Evolutionary conservation across 1,140 invertebrate genomes (phyloP), one percentile per base, ranked within the genome.

Genomic region (Scylla paramamosain): DNA sequence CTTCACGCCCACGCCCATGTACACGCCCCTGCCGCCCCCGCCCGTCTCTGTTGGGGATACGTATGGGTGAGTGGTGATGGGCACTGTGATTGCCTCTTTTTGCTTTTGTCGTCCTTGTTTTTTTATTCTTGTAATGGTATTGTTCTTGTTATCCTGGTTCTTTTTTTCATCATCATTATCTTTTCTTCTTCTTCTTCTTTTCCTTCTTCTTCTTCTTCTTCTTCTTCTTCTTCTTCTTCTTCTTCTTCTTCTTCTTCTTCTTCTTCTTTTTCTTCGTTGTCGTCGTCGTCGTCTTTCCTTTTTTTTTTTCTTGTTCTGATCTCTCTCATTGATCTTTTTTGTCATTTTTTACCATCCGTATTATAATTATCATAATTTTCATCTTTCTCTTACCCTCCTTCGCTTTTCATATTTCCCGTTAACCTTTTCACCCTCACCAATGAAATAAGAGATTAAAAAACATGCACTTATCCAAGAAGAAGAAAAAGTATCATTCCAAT

Each of bases 1-100:
- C 45, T 95, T 92, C 94, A 88, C 94, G 83, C 84, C 94, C 82
- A 88, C 94, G 52, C 94, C 94, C 90, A 95, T 94, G 95, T 95
- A 96, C 83, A 95, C 94, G 59, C 96, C 92, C 16, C 96, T 96
- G 93, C 97, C 97, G 96, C 93, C 96, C 97, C 28, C 97, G 97
- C 89, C 97, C 97, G 84, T 97, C 97, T 91, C 97, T 97, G 96
- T 97, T 97, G 97, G 97, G 16, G 98, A 98, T 87, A 97, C 97
- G n/a, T 98, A 98, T 96, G 97, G 97, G 98, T 98, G 96, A 96
- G 96, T 95, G 10, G 20, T 12, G 67, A 25, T 77, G 67, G 25
- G 67, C n/a, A n/a, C n/a, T 77, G 25, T 1, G 10, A 3, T 25
- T 25, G 67, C n/a, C 20, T 77, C 20, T 25, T 2, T 77, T n/a